phyloP scores from a whole-genome alignment of 2,113 vertebrate genomes.

The Pelecanus crispus region DNA sequence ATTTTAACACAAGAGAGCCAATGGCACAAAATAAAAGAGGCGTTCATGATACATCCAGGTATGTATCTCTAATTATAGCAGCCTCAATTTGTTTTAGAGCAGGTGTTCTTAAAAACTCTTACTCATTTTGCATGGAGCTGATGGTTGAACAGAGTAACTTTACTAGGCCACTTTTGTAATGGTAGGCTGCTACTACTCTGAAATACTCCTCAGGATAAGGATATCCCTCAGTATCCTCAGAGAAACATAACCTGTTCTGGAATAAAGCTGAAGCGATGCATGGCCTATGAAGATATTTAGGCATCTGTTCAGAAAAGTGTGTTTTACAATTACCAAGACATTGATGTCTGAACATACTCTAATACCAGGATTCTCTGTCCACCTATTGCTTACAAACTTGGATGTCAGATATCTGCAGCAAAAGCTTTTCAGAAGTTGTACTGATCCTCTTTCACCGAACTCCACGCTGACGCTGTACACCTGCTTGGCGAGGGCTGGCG shows the following conservation, averaged over 20 bases:
- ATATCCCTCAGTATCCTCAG: background rate
- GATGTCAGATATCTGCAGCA: background rate
- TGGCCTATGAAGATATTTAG: background rate
- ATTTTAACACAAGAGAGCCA: background rate
- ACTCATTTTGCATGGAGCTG: background rate
- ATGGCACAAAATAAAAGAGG: background rate
- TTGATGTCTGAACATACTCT: background rate
- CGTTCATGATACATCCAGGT: background rate
- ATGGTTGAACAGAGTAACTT: background rate
- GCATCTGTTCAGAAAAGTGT: background rate
- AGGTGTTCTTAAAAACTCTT: background rate
- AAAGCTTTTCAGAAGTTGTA: background rate
- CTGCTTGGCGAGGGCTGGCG: background rate
- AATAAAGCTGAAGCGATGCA: background rate
- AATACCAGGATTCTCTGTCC: background rate
- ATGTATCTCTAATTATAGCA: background rate
- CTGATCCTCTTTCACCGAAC: background rate
- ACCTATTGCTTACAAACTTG: background rate
- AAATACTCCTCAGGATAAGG: background rate
- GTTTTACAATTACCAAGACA: background rate
- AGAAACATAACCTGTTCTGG: background rate
- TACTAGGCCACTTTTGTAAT: background rate
- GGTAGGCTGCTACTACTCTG: background rate
- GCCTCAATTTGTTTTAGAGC: background rate
- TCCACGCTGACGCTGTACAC: background rate